Evolutionary conservation across 2,888 invertebrate species (phyloP).

Genomic region (Caradrina clavipalpis): DNA sequence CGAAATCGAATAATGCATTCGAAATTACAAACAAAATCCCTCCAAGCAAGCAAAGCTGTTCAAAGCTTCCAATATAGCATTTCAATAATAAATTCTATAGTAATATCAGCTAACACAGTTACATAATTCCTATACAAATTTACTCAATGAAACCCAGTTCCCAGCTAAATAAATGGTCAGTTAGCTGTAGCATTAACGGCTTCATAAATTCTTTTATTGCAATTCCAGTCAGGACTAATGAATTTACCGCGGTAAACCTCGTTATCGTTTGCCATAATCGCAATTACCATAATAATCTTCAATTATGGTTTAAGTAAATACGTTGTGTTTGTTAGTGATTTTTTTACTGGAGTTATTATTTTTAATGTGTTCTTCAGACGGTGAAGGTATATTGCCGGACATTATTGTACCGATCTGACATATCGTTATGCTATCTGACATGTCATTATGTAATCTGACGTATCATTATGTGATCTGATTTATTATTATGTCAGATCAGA

Average conservation of each 20-base stretch:
- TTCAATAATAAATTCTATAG: not conserved
- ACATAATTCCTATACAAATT: slow-evolving; percentile 10
- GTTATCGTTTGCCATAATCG: slow-evolving; percentile 53
- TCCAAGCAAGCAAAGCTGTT: too few species aligned
- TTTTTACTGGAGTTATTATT: slow-evolving; percentile 23
- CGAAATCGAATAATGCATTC: too few species aligned
- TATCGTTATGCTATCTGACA: too few species aligned
- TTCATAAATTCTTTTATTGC: slow-evolving; percentile 50
- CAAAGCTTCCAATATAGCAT: too few species aligned
- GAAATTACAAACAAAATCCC: too few species aligned
- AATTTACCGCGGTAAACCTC: slow-evolving; percentile 52
- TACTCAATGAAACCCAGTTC: not conserved
- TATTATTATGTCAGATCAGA: too few species aligned
- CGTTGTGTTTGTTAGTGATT: slow-evolving; percentile 26
- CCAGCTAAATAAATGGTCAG: slow-evolving; percentile 35
- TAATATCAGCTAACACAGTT: not conserved
- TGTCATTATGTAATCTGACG: not conserved
- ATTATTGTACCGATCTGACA: not conserved
- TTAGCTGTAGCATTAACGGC: slow-evolving; percentile 35
- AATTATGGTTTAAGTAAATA: slow-evolving; percentile 65
- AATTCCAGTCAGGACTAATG: slow-evolving; percentile 52
- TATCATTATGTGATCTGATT: too few species aligned
- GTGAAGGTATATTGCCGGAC: not conserved
- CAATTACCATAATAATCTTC: slow-evolving; percentile 63
- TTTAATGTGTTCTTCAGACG: not conserved